A percentile compares a stretch with the other conserved stretches of the same genome.
Conservation (phyloP, 2,797 vertebrate species). For the Mormyrus proboscirostris region DNA sequence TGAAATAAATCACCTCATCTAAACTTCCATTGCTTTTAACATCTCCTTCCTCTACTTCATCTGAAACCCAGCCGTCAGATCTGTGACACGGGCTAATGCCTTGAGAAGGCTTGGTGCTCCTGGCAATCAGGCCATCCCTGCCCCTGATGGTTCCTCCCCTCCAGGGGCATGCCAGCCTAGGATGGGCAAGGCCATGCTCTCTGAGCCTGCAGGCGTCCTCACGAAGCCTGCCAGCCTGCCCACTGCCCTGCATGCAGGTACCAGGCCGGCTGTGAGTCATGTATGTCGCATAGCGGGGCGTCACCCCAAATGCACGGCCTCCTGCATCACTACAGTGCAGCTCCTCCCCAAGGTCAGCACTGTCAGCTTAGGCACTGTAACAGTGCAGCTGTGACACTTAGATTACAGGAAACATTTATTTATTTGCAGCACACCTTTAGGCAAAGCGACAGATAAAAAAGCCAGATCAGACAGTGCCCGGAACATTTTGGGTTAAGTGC, state of each 20-base stretch:
- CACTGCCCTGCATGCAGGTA: constrained; percentile 60
- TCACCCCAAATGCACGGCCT: not conserved
- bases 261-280: not conserved
- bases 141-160: constrained; percentile 27
- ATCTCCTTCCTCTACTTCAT: not conserved
- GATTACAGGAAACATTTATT: not conserved
- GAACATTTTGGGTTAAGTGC: not conserved
- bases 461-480: not conserved
- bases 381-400: not conserved
- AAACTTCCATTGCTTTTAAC: not conserved
- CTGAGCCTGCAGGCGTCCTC: constrained; percentile 40
- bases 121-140: constrained; percentile 14
- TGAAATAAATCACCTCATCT: not conserved
- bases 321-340: not conserved
- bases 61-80: constrained; percentile 29
- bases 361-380: not conserved
- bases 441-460: not conserved
- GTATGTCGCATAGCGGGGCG: not conserved
- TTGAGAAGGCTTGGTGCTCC: constrained; percentile 39
- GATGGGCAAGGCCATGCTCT: constrained; percentile 29
- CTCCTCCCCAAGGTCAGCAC: not conserved
- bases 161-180: constrained; percentile 34
- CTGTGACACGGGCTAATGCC: constrained; percentile 38
- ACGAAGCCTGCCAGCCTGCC: constrained; percentile 62
- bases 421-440: not conserved